These are phyloP conservation scores for Pituophis catenifer DNA, from an alignment of 2,113 vertebrate genomes.

Conservation along the genomic window DNA sequence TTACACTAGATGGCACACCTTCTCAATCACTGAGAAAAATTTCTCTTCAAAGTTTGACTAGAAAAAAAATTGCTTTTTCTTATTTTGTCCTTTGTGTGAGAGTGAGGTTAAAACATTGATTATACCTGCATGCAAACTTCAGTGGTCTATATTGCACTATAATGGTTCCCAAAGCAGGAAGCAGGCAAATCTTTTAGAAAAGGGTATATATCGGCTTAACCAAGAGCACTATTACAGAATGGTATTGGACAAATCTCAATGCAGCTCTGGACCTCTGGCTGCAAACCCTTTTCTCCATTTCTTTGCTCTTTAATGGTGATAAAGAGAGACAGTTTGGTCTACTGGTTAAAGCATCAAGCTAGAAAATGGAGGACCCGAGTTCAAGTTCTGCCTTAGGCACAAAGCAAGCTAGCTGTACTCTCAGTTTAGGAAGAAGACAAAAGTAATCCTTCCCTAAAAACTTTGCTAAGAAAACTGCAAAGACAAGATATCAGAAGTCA, in stretches of 20 bases:
- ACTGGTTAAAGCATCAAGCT: not conserved
- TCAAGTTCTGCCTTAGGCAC: not conserved
- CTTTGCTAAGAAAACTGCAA: not conserved
- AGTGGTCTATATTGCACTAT: not conserved
- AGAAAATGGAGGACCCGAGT: not conserved
- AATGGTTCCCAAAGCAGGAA: not conserved
- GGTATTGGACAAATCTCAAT: not conserved
- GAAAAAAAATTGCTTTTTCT: not conserved
- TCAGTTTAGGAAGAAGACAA: not conserved
- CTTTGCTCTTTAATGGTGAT: not conserved
- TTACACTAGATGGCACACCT: not conserved
- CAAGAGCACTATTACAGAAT: not conserved
- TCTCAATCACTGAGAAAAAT: not conserved
- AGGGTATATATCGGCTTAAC: not conserved
- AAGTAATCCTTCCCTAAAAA: not conserved
- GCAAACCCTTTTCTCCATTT: not conserved
- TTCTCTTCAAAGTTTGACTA: not conserved
- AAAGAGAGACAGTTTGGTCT: not conserved
- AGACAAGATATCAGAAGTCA: not conserved
- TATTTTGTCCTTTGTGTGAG: not conserved
- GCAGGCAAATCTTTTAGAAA: not conserved
- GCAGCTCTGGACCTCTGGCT: not conserved
- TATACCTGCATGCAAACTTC: not conserved
- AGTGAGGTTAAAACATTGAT: not conserved
- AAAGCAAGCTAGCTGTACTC: not conserved